Base-by-base conservation (phyloP, 2,888 invertebrate genomes). In the Panorpa germanica region DNA sequence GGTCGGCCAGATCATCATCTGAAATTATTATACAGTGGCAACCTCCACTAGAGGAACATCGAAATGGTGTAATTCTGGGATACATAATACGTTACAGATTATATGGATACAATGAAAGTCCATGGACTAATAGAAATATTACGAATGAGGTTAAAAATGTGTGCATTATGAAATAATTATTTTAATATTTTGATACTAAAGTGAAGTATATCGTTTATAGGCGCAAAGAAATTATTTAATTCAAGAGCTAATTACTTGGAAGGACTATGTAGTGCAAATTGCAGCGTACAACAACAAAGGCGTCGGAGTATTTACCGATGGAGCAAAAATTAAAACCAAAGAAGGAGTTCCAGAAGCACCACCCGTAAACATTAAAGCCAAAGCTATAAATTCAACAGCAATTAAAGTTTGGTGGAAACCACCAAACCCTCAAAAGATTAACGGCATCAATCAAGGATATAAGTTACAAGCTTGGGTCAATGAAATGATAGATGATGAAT, bases 1-100 rank as follows among this genome's bases (percentile, higher is more conserved):
- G 91, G 4, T 88, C 88, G 1, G 88, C 95, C 0, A 66, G 91
- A 35, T 88, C 91, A 9, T 81, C 88, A 8, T 85, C 88, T 1
- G 88, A 93, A 54, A 91, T 98, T 35, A 88, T 91, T 44, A 82
- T 93, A 0, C 91, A 91, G 47, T 96, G 95, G 95, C 88, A 88
- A 48, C 85, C 88, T 15, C 96, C 96, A 0, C 58, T 83, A 6
- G 86, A 91, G 45, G 88, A 93, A 47, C 83, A 90, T 45, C 71
- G 88, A 42, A 98, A 96, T 48, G 98, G 96, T 0, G 81, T 85
- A 47, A 82, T 98, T 39, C 55, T 86, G 9, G 96, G 96, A 11
- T 98, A 91, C 48, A 73, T 86, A 13, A 74, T 98, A 35, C 67
- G 88, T 34, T 96, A 91, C 54, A 70, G 88, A 29, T 62, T 95